A percentile compares a stretch with the other conserved stretches of the same genome.
Conservation (phyloP, 1,140 invertebrate genomes). For the Calycopis cecrops region DNA sequence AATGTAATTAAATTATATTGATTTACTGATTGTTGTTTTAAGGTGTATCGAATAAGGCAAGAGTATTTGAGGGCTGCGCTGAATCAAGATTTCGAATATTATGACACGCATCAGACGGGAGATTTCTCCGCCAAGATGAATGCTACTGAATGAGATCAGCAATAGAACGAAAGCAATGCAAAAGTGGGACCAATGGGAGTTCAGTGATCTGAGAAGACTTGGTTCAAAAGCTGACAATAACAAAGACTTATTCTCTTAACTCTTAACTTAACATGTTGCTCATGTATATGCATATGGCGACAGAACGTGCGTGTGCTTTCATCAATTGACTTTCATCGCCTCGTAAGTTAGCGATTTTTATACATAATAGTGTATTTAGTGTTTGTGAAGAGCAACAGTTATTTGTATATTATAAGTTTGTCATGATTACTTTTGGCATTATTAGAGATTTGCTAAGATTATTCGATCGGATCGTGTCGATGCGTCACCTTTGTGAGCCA, state of each 20-base stretch:
- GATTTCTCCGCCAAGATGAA: slow-evolving; percentile 89
- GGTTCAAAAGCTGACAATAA: too few relatives aligned
- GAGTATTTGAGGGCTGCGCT: slow-evolving; percentile 79
- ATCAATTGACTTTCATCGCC: slow-evolving; percentile 69
- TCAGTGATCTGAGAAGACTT: too few relatives aligned
- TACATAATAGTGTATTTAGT: slow-evolving; percentile 54
- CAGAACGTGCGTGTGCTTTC: slow-evolving; percentile 68
- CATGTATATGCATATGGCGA: too few relatives aligned
- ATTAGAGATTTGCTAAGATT: slow-evolving; percentile 41
- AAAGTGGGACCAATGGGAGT: too few relatives aligned
- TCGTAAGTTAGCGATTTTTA: slow-evolving; percentile 69
- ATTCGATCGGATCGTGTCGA: slow-evolving; percentile 70
- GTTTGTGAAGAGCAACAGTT: slow-evolving; percentile 22
- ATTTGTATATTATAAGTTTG: slow-evolving; percentile 2
- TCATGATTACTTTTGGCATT: not conserved
- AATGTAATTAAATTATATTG: too few relatives aligned
- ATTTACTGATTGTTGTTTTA: slow-evolving; percentile 25
- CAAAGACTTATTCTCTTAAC: too few relatives aligned
- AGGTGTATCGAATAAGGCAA: slow-evolving; percentile 76
- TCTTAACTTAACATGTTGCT: too few relatives aligned
- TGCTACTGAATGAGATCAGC: too few relatives aligned
- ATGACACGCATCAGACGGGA: slow-evolving; percentile 86
- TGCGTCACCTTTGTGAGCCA: slow-evolving; percentile 73
- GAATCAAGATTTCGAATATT: slow-evolving; percentile 89
- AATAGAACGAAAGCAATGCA: too few relatives aligned